Conservation (phyloP, 2,113 vertebrate species). For the Clarias gariepinus region DNA sequence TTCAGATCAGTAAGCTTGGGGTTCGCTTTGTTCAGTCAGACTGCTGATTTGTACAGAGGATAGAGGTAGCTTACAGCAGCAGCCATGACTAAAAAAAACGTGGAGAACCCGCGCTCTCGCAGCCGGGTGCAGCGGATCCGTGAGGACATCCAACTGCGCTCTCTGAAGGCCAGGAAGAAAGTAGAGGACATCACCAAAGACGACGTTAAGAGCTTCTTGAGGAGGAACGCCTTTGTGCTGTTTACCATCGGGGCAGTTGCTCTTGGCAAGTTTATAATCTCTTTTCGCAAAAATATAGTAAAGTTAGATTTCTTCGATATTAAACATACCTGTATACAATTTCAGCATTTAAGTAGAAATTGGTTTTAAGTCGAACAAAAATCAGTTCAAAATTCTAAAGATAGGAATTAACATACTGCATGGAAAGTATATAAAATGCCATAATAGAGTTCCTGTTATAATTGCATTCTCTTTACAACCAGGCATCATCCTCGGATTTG, state of each 20-base stretch:
- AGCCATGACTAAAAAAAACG: constrained; percentile 77
- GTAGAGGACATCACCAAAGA: constrained; percentile 93
- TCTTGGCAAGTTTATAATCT: constrained; percentile 78
- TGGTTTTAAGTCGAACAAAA: not conserved
- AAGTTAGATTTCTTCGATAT: not conserved
- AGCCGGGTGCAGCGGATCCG: constrained; percentile 88
- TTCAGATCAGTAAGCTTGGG: not conserved
- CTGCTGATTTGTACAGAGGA: not conserved
- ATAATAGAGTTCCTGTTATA: not conserved
- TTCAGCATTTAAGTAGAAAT: not conserved
- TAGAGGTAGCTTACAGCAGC: not conserved
- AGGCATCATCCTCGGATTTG: constrained; percentile 90
- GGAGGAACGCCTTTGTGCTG: constrained; percentile 92
- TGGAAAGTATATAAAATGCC: not conserved
- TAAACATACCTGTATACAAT: not conserved
- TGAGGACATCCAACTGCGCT: constrained; percentile 87
- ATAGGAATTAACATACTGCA: not conserved
- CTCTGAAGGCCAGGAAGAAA: constrained; percentile 92
- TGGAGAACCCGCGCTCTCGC: constrained; percentile 74
- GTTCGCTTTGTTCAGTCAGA: not conserved
- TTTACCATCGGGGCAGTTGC: constrained; percentile 89
- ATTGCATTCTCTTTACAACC: constrained; percentile 21
- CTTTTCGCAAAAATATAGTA: not conserved
- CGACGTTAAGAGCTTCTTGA: constrained; percentile 86
- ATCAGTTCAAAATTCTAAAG: not conserved